These are phyloP conservation scores for Hyphantria cunea DNA, from an alignment of 1,140 invertebrate genomes.

Conservation along the genomic window DNA sequence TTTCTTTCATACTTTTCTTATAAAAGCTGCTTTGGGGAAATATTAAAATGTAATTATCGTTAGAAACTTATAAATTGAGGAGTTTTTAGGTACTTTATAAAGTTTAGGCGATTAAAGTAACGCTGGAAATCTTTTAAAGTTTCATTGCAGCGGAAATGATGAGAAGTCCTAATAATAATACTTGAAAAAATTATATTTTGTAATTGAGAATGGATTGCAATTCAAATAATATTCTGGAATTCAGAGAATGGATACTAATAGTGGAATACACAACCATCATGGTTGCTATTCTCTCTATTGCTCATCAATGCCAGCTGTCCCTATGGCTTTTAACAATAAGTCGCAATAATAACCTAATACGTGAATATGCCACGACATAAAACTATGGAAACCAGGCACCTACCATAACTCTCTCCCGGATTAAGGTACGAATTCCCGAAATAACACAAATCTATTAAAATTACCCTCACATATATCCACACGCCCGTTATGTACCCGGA, in stretches of 20 bases:
- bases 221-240: too few species aligned
- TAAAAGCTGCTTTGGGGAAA: slow-evolving; percentile 1
- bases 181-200: too few species aligned
- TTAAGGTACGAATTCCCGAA: slow-evolving; percentile 8
- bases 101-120: background rate
- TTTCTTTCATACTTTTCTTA: slow-evolving; percentile 2
- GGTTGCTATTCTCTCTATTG: too few species aligned
- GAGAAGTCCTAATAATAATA: too few species aligned
- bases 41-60: slow-evolving; percentile 4
- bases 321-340: too few species aligned
- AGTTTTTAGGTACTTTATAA: background rate
- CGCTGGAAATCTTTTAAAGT: too few species aligned
- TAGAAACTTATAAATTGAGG: slow-evolving; percentile 13
- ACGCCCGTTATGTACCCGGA: slow-evolving; percentile 29
- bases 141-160: too few species aligned
- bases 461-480: slow-evolving; percentile 20
- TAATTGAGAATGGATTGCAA: too few species aligned
- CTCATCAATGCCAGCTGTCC: too few species aligned
- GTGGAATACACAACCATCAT: too few species aligned
- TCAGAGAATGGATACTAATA: too few species aligned
- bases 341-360: background rate
- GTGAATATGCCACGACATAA: background rate
- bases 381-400: background rate
- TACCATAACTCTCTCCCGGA: background rate
- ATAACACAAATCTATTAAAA: slow-evolving; percentile 11